Base-by-base conservation (phyloP, 2,797 vertebrate genomes). In the Limnodromus scolopaceus region DNA sequence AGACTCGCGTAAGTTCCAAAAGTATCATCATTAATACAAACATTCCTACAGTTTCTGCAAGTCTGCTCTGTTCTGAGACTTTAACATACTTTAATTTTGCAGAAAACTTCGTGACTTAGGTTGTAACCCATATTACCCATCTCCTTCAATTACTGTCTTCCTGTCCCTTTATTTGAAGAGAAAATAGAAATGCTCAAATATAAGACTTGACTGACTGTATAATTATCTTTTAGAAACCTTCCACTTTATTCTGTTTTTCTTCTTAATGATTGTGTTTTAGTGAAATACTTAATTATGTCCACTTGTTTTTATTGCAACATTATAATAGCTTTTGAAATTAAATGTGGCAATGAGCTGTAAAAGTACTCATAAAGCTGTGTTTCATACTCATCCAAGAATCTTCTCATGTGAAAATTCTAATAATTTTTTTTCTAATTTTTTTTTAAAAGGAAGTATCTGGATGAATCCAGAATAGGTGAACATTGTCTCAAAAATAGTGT, bases 221-320 rank as follows among this genome's bases (percentile, higher is more conserved):
- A 61, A 84, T 55, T 92, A 46, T 71, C 25, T 89, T 89, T 69
- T 76, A 92, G 48, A 89, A 92, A 77, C n/a, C 48, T 91, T 87
- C 70, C 23, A 24, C 45, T 87, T 96, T 55, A n/a, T 89, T 93
- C 41, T 86, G 45, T 55, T 84, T 92, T 87, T 91, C 30, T 5
- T 91, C 43, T 81, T 87, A 77, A 79, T 83, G 32, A 28, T 16
- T 84, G 14, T 78, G 71, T 78, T 87, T n/a, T 23, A 75, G 45
- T 83, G 87, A 91, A 93, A 87, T 86, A 82, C 51, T 84, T 93
- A 69, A 91, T n/a, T 79, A 30, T 34, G 64, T 92, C 87, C 68
- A 36, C 65, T 85, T 92, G 53, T 89, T 94, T 89, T 96, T 83
- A 54, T 75, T 71, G 45, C 48, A 83, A 10, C 16, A 11, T 78